Base-by-base conservation (phyloP, 1,140 invertebrate genomes). In the Linepithema humile region DNA sequence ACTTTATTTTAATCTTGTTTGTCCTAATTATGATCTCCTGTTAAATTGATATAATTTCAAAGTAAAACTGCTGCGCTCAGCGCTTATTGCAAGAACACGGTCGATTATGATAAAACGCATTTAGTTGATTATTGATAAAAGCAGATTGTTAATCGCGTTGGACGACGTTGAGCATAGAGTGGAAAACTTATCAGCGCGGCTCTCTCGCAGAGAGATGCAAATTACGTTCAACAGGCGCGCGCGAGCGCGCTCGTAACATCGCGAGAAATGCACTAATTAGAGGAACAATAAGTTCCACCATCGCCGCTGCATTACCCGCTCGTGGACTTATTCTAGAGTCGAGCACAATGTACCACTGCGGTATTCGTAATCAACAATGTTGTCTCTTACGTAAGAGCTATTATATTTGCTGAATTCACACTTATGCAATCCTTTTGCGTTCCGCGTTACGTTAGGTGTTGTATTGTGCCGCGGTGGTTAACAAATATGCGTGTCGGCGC, bases 221-320 rank as follows among this genome's bases (percentile, higher is more conserved):
- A 69, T 80, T 80, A 80, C 64, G n/a, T 26, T 57, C 64, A 17
- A 78, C 48, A 57, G 50, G 35, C 29, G 55, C 23, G 48, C n/a
- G n/a, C 17, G 72, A 35, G 32, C 32, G 45, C 38, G 45, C 48
- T 78, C 74, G 59, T 45, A 53, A 69, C 75, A 29, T 69, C 62
- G 45, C 62, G 48, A 53, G 35, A 78, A 35, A 43, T 43, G 75
- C 75, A 48, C 48, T 80, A 80, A 80, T 80, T 80, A 70, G 48
- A 55, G 64, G 38, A 38, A 80, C 75, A 80, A 80, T 80, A 80
- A 69, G 75, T 80, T 70, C 48, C 75, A 80, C 43, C 32, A 53
- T 40, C 59, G 9, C 23, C 70, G 32, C 20, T 9, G 40, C 40
- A n/a, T n/a, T 35, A 78, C 15, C 62, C 73, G 43, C 40, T 75